Evolutionary conservation across 2,888 invertebrate genomes (phyloP).

Genomic region (Ophion slaviceki): DNA sequence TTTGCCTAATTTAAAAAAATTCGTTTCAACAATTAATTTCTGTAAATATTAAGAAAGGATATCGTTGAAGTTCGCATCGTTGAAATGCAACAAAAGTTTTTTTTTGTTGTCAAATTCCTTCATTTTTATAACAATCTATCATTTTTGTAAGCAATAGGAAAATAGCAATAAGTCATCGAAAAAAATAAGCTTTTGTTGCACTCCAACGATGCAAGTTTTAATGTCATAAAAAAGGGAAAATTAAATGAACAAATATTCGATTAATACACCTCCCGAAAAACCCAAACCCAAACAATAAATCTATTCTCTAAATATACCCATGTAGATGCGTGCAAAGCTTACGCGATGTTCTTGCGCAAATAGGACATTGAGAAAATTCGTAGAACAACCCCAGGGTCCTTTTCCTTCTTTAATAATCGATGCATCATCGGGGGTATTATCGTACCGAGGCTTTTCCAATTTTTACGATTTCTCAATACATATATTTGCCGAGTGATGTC

Average conservation of each 20-base stretch:
- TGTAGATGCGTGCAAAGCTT: neutral
- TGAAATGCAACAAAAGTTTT: no score
- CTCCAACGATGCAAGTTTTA: no score
- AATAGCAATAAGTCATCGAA: no score
- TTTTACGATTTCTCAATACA: constrained; percentile 13
- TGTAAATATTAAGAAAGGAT: no score
- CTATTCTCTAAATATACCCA: neutral
- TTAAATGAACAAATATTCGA: neutral
- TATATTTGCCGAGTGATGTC: neutral
- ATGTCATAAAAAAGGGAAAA: neutral
- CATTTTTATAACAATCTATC: no score
- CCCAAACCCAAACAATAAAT: neutral
- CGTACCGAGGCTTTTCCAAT: constrained; percentile 4
- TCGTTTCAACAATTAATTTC: neutral
- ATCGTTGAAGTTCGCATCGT: no score
- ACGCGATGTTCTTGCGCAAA: neutral
- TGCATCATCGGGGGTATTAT: constrained; percentile 40
- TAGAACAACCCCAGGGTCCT: constrained; percentile 39
- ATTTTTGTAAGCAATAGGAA: no score
- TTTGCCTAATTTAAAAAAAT: neutral
- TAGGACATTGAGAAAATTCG: constrained; percentile 3
- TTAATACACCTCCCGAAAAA: neutral
- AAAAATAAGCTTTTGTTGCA: no score
- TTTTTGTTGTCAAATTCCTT: no score
- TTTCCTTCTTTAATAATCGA: constrained; percentile 29